phyloP scores from a whole-genome alignment of 37 sponge, comb jelly and placozoan species.

The Theonella swinhoei region DNA sequence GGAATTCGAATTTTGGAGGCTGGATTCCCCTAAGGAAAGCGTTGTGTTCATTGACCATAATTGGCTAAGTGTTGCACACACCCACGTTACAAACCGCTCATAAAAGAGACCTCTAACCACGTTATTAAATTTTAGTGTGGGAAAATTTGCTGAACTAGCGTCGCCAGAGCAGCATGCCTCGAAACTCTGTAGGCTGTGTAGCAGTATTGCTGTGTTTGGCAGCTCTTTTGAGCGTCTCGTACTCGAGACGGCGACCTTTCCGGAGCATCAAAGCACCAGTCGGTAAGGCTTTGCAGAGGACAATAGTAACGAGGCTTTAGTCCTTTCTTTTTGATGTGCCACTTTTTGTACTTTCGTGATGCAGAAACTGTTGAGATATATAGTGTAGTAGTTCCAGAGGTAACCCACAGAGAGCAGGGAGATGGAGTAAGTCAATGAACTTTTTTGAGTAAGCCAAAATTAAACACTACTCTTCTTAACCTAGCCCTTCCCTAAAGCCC shows the following conservation, averaged over 20 bases:
- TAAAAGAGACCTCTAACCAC: no score
- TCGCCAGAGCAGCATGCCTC: no score
- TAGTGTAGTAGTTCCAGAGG: conserved; percentile 26
- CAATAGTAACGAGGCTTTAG: not conserved
- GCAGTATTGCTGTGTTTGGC: not conserved
- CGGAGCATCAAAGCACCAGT: conserved; percentile 27
- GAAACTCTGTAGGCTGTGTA: no score
- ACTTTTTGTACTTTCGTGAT: not conserved
- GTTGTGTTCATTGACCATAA: no score
- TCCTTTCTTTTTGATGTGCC: not conserved
- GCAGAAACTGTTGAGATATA: conserved; percentile 53
- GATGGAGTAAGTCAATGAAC: not conserved
- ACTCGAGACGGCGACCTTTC: conserved; percentile 11
- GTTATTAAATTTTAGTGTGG: no score
- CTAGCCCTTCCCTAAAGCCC: conserved; percentile 14
- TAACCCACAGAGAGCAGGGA: conserved; percentile 10
- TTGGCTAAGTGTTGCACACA: no score
- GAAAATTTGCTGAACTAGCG: no score
- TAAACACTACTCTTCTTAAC: not conserved
- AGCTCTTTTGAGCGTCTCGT: not conserved
- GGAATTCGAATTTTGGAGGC: no score
- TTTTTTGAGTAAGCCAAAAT: no score
- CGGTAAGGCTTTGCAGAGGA: conserved; percentile 14
- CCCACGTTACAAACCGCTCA: no score
- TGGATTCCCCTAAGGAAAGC: no score